Conservation (phyloP, 2,888 invertebrate species). For the Mystacides longicornis region DNA sequence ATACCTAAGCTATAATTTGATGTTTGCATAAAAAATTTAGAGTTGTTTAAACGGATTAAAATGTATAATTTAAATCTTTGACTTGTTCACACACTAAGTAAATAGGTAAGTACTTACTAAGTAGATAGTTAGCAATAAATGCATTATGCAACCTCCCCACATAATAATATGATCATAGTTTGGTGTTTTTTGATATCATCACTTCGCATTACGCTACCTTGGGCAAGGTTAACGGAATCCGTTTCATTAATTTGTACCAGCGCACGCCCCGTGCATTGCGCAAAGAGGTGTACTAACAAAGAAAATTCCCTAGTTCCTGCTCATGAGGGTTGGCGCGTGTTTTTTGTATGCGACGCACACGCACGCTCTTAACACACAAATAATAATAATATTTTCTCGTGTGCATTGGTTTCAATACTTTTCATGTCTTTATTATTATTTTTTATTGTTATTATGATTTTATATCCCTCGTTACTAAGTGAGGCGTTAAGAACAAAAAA, state of each 20-base stretch:
- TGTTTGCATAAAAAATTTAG: too few species aligned
- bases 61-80: too few species aligned
- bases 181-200: neutral
- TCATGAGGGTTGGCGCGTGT: neutral
- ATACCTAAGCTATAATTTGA: too few species aligned
- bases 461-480: too few species aligned
- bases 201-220: neutral
- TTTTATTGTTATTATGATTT: too few species aligned
- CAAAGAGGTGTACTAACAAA: neutral
- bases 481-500: too few species aligned
- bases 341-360: slow-evolving; percentile 7
- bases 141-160: too few species aligned
- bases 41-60: too few species aligned
- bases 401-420: neutral
- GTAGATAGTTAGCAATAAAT: too few species aligned
- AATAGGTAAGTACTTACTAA: too few species aligned
- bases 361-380: slow-evolving; percentile 4
- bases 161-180: neutral
- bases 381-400: neutral
- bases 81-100: too few species aligned
- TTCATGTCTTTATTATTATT: neutral
- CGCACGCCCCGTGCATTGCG: neutral
- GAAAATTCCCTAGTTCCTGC: neutral
- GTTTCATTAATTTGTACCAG: neutral
- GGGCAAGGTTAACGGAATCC: neutral